Percentiles rank a stretch among this genome's conserved stretches.
Evolutionary conservation across 2,888 invertebrate genomes (phyloP).

Genomic region (Creontiades dilutus): DNA sequence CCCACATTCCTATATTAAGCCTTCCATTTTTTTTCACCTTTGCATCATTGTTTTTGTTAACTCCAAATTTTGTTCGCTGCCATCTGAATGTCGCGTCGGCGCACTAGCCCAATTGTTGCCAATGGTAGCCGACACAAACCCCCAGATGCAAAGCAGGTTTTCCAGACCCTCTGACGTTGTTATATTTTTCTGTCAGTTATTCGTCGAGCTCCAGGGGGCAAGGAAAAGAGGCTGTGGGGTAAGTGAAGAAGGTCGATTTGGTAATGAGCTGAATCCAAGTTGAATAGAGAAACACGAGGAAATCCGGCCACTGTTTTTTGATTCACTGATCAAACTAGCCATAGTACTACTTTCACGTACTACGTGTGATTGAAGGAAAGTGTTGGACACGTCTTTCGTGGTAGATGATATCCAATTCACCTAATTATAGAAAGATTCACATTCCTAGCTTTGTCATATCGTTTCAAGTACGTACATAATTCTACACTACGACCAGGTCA

Average conservation of each 20-base stretch:
- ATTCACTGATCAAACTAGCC: slow-evolving; percentile 56
- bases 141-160: slow-evolving; percentile 6
- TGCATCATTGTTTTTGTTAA: not conserved
- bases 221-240: slow-evolving; percentile 68
- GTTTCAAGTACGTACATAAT: too few relatives aligned
- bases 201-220: slow-evolving; percentile 67
- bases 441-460: too few relatives aligned
- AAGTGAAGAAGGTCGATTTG: slow-evolving; percentile 65
- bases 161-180: slow-evolving; percentile 46
- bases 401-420: too few relatives aligned
- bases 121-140: not conserved
- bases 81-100: not conserved
- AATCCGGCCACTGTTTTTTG: slow-evolving; percentile 52
- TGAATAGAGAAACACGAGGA: slow-evolving; percentile 59
- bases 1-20: not conserved
- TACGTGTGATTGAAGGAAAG: too few relatives aligned
- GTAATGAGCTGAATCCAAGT: slow-evolving; percentile 66
- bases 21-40: not conserved
- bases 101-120: not conserved
- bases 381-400: too few relatives aligned
- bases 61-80: not conserved
- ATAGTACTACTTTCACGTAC: slow-evolving; percentile 7
- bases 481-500: too few relatives aligned
- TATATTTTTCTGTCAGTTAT: slow-evolving; percentile 69
- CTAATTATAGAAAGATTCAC: too few relatives aligned